phyloP scores from a whole-genome alignment of 2,888 invertebrate genomes.

The Ethmia dodecea region DNA sequence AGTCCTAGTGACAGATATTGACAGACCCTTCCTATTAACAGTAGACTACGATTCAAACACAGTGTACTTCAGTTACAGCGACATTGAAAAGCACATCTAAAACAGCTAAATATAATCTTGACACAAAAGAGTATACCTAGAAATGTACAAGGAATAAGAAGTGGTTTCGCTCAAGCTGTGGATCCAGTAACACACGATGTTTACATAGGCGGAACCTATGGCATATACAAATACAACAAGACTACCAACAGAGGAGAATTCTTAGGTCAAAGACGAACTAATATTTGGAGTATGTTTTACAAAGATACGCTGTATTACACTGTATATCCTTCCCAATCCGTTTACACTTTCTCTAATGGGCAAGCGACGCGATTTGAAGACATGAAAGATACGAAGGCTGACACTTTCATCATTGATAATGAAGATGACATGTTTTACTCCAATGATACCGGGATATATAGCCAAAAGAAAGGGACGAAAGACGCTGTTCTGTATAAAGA shows the following conservation, averaged over 20 bases:
- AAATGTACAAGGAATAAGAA: conserved; percentile 35
- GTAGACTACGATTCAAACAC: conserved; percentile 47
- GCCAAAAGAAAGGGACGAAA: conserved; percentile 45
- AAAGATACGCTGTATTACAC: conserved; percentile 49
- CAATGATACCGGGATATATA: conserved; percentile 48
- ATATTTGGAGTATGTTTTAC: conserved; percentile 53
- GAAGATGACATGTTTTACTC: conserved; percentile 44
- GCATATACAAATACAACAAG: conserved; percentile 51
- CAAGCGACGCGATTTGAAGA: conserved; percentile 36
- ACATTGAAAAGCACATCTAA: neutral
- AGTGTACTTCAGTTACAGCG: conserved; percentile 42
- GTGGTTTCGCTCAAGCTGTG: conserved; percentile 53
- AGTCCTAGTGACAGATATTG: conserved; percentile 32
- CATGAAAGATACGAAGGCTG: conserved; percentile 55
- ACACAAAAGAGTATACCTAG: conserved; percentile 44
- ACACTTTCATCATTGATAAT: conserved; percentile 49
- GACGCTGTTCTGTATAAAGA: conserved; percentile 32
- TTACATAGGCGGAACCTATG: conserved; percentile 53
- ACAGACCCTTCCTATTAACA: conserved; percentile 42
- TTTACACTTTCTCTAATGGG: conserved; percentile 39
- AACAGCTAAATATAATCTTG: too few relatives aligned
- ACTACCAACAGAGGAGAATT: conserved; percentile 36
- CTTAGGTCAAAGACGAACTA: conserved; percentile 30
- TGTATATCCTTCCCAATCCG: conserved; percentile 45
- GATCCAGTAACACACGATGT: conserved; percentile 41